These are phyloP conservation scores for Xenopus laevis DNA, from an alignment of 2,113 vertebrate genomes.

Conservation along the genomic window DNA sequence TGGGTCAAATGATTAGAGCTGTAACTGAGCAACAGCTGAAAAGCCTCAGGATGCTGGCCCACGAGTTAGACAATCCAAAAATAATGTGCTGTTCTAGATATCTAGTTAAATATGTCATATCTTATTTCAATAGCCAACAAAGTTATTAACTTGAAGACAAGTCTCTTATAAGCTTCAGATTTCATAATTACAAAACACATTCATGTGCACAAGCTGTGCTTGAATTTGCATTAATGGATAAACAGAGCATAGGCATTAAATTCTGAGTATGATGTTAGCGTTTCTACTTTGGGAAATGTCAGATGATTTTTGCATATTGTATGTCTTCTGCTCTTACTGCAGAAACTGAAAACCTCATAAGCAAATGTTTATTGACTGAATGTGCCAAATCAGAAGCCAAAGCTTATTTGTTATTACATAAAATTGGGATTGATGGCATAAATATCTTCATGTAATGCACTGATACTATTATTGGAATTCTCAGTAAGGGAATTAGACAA, in stretches of 20 bases:
- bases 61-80: constrained; percentile 2
- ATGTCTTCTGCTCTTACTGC: constrained; percentile 22
- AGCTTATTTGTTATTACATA: neutral
- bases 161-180: constrained; percentile 39
- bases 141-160: constrained; percentile 47
- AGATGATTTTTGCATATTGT: neutral
- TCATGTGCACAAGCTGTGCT: constrained; percentile 6
- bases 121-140: constrained; percentile 45
- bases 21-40: neutral
- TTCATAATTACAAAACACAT: constrained; percentile 45
- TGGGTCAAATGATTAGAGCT: neutral
- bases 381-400: neutral
- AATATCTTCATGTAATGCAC: neutral
- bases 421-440: neutral
- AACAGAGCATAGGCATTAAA: constrained; percentile 34
- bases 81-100: constrained; percentile 47
- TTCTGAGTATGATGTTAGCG: constrained; percentile 46
- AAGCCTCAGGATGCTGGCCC: neutral
- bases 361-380: neutral
- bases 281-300: constrained; percentile 38
- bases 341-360: neutral
- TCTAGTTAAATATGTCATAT: constrained; percentile 45
- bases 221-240: constrained; percentile 47
- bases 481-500: neutral
- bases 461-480: neutral